Percentiles rank a stretch among this genome's conserved stretches.
Evolutionary conservation across 2,113 vertebrate species (phyloP).

Genomic region (Microcebus jonahi): DNA sequence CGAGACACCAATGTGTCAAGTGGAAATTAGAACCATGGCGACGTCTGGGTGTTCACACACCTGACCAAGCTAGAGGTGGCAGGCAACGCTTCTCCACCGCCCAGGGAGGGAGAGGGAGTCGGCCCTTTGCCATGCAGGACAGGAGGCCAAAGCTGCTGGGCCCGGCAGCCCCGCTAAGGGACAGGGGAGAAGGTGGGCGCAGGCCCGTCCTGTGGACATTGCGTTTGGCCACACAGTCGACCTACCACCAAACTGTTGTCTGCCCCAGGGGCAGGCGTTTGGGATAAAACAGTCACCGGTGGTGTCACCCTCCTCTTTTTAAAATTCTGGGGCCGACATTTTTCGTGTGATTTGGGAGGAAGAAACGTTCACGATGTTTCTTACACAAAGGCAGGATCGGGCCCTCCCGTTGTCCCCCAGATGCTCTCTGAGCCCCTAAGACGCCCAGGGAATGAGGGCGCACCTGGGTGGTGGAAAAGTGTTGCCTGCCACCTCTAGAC

Average conservation of each 20-base stretch:
- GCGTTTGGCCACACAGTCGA: not conserved
- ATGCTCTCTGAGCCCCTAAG: not conserved
- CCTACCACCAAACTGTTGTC: not conserved
- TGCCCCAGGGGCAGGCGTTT: fast-evolving
- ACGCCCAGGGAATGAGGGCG: fast-evolving
- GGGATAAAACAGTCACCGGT: not conserved
- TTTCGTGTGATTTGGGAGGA: not conserved
- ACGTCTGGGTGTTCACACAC: conserved; percentile 38
- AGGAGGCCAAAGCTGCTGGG: fast-evolving
- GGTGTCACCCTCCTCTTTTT: not conserved
- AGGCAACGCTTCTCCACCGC: not conserved
- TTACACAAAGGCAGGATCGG: not conserved
- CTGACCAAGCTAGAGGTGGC: conserved; percentile 22
- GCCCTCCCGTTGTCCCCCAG: fast-evolving
- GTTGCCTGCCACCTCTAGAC: not conserved
- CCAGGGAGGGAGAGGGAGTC: not conserved
- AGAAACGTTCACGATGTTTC: not conserved
- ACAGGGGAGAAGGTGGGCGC: fast-evolving
- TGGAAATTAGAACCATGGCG: conserved; percentile 46
- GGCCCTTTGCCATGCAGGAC: fast-evolving
- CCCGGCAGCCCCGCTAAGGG: not conserved
- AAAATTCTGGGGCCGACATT: not conserved
- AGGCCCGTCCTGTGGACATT: fast-evolving
- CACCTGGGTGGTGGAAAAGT: not conserved
- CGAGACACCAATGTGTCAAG: not conserved